Conservation (phyloP, 1,140 invertebrate species). For the Danaus melanippus region DNA sequence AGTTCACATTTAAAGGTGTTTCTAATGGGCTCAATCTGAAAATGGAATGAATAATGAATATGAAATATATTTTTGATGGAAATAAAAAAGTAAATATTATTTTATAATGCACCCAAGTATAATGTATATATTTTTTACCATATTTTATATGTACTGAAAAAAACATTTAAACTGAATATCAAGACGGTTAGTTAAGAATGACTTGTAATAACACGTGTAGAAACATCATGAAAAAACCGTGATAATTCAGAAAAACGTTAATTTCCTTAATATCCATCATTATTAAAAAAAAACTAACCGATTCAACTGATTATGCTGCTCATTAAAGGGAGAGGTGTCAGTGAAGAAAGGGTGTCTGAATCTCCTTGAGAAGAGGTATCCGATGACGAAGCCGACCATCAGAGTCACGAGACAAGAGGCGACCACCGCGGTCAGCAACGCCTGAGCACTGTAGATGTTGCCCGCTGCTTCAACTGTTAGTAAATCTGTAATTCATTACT, state of each 20-base stretch:
- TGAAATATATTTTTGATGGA: too few relatives aligned
- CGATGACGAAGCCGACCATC: constrained; percentile 86
- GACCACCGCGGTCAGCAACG: constrained; percentile 83
- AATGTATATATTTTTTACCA: too few relatives aligned
- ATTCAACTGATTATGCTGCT: constrained; percentile 75
- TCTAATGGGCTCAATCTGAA: constrained; percentile 69
- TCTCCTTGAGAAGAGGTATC: constrained; percentile 85
- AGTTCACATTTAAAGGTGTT: constrained; percentile 75
- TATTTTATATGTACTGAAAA: too few relatives aligned
- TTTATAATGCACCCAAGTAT: too few relatives aligned
- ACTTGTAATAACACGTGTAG: too few relatives aligned
- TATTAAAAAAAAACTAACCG: constrained; percentile 39
- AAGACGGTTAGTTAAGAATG: too few relatives aligned
- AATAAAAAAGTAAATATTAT: too few relatives aligned
- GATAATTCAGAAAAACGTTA: too few relatives aligned
- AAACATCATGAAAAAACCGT: too few relatives aligned
- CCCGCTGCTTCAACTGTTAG: constrained; percentile 74
- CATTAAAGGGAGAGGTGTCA: constrained; percentile 80
- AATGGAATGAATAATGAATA: constrained; percentile 10
- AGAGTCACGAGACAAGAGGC: constrained; percentile 85
- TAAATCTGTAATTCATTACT: constrained; percentile 64
- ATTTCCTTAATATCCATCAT: constrained; percentile 4
- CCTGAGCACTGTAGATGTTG: constrained; percentile 84
- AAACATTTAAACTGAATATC: too few relatives aligned
- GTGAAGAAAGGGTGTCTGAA: constrained; percentile 81